Conservation (phyloP, 1,140 invertebrate species). For the Aphelenchoides fujianensis region DNA sequence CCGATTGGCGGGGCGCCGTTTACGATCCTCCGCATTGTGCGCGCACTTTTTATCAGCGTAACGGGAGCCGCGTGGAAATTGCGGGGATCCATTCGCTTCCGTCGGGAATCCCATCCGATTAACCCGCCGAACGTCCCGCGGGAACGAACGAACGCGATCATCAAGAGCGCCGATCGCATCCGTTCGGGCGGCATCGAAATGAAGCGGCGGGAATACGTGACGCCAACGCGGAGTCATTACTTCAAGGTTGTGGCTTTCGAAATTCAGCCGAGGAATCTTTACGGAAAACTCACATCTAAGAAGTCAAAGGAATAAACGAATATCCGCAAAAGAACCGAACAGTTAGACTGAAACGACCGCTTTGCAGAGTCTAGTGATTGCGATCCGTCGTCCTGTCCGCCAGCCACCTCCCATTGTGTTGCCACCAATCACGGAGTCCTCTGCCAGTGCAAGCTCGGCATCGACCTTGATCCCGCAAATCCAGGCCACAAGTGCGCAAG, state of each 20-base stretch:
- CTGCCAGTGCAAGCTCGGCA: conserved; percentile 40
- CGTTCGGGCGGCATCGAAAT: neutral
- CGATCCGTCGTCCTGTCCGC: conserved; percentile 33
- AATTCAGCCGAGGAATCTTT: neutral
- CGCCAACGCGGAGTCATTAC: neutral
- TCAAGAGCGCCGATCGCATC: no score
- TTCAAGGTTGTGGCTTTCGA: neutral
- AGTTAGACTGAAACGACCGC: neutral
- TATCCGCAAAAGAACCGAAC: neutral
- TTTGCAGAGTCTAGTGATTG: conserved; percentile 48
- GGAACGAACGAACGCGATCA: no score
- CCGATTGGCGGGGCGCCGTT: no score
- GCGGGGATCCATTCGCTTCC: no score
- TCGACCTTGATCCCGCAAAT: conserved; percentile 44
- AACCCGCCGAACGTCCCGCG: no score
- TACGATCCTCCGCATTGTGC: no score
- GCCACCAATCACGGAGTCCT: conserved; percentile 31
- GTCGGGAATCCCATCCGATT: no score
- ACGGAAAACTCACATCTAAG: no score
- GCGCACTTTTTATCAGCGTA: no score
- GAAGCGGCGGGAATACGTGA: no score
- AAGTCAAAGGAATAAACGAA: no score
- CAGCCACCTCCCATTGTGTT: conserved; percentile 35
- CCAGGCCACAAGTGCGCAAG: conserved; percentile 24
- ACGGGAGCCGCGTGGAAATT: no score